Base-by-base conservation (phyloP, 2,797 vertebrate genomes). In the Anomalospiza imberbis region DNA sequence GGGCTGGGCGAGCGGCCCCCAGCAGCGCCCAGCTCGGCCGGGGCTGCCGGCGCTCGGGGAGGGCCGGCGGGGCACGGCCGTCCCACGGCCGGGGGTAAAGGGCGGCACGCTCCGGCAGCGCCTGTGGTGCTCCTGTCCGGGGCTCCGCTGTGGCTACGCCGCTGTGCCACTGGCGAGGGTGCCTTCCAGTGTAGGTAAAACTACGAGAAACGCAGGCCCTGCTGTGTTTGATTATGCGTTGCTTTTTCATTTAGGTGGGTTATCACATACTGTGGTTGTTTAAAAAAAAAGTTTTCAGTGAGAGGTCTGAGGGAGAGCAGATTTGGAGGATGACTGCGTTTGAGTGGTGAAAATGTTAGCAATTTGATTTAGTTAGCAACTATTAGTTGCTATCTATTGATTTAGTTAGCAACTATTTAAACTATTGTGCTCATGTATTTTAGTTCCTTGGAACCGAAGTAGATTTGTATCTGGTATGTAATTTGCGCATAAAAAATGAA, bases 91-190 rank as follows among this genome's bases (percentile, higher is more conserved):
- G 26, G 47, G 85, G 55, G 47, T 57, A 21, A 85, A 62, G 91
- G 40, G 79, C 81, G 24, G 51, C 58, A 10, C 9, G 2, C 4
- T 7, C 38, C 12, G 50, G 68, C 72, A 15, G 71, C 18, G 10
- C 45, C 70, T 10, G 31, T 10, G 26, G 26, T 28, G 71, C 58
- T 58, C 9, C 34, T 12, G 57, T 7, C 29, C 3, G 65, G 19
- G 21, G 44, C 55, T 20, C 8, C 1, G 11, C 13, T 8, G 12
- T 13, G 2, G 8, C 13, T 16, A 1, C 5, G 7, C 14, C 7
- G 9, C 5, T 44, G 28, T 50, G 54, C 17, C 18, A 0, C 29
- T 38, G 40, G 0, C 40, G 0, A 25, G 21, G 21, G 1, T 15
- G 57, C 42, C 25, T 57, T 17, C 51, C 6, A 2, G 0, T 12